Evolutionary conservation across 2,888 invertebrate genomes (phyloP).

Genomic region (Drosophila birchii): DNA sequence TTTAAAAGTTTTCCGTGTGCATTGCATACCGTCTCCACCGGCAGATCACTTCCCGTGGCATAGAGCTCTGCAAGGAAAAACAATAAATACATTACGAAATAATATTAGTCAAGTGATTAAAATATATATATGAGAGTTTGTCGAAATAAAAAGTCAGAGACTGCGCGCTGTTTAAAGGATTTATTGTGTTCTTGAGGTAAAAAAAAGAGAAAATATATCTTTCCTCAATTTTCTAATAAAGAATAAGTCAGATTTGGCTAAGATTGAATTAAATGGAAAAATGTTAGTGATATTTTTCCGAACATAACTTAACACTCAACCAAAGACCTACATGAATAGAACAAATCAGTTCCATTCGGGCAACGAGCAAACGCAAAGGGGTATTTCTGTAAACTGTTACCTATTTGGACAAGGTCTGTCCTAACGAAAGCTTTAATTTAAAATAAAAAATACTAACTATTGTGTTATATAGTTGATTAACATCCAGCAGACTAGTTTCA

Average conservation of each 20-base stretch:
- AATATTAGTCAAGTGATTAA: rapidly evolving
- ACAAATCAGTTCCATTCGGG: background rate
- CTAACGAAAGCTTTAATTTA: background rate
- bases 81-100: background rate
- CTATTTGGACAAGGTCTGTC: background rate
- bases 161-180: slow-evolving; percentile 3
- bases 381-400: background rate
- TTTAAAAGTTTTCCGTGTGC: slow-evolving; percentile 15
- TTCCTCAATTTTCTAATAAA: background rate
- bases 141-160: slow-evolving; percentile 13
- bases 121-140: slow-evolving; percentile 8
- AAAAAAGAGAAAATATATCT: background rate
- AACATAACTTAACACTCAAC: background rate
- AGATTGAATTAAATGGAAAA: background rate
- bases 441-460: background rate
- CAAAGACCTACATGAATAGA: background rate
- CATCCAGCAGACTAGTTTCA: background rate
- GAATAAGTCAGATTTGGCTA: background rate
- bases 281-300: background rate
- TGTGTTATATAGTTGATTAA: background rate
- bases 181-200: slow-evolving; percentile 22
- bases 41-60: slow-evolving; percentile 1
- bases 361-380: no score
- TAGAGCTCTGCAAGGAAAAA: slow-evolving; percentile 20
- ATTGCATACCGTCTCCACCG: slow-evolving; percentile 33